A percentile compares a stretch with the other conserved stretches of the same genome.
These are phyloP conservation scores for Misgurnus anguillicaudatus DNA, from an alignment of 2,113 vertebrate species.

Conservation along the genomic window DNA sequence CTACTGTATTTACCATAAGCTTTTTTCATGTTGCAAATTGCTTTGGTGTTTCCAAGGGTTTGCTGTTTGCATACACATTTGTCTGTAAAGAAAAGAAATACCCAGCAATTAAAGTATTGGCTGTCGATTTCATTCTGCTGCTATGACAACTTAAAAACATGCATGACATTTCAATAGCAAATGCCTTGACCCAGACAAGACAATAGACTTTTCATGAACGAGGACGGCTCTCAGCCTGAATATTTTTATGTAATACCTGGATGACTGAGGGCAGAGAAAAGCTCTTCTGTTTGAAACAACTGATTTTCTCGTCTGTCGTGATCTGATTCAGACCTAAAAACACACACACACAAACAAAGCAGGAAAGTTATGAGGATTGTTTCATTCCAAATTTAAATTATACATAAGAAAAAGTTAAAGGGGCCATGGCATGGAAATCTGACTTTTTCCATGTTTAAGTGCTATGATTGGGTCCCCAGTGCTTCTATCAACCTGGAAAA, in stretches of 20 bases:
- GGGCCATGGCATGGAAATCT: no score
- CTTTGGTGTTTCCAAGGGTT: slow-evolving; percentile 84
- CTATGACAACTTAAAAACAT: slow-evolving; percentile 29
- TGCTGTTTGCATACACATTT: slow-evolving; percentile 98
- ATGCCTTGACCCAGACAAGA: slow-evolving; percentile 19
- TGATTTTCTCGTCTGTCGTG: slow-evolving; percentile 74
- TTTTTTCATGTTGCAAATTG: slow-evolving; percentile 93
- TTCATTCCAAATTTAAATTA: neutral
- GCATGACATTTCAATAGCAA: slow-evolving; percentile 11
- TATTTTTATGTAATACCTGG: slow-evolving; percentile 77
- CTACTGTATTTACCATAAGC: slow-evolving; percentile 84
- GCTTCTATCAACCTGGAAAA: no score
- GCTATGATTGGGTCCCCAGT: no score
- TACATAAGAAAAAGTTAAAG: no score
- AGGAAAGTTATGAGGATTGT: neutral
- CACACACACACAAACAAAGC: slow-evolving; percentile 22
- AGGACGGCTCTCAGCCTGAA: slow-evolving; percentile 9
- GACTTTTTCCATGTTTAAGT: no score
- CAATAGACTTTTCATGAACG: neutral
- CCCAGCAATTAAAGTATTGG: slow-evolving; percentile 49
- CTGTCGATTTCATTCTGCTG: slow-evolving; percentile 26
- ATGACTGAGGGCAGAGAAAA: slow-evolving; percentile 93
- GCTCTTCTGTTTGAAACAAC: slow-evolving; percentile 88
- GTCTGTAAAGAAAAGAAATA: slow-evolving; percentile 74
- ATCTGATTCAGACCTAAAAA: slow-evolving; percentile 75